Percentiles rank a stretch among this genome's conserved stretches.
phyloP scores from a whole-genome alignment of 53 echinoderm and acorn worm genomes.

The Henricia sp. region DNA sequence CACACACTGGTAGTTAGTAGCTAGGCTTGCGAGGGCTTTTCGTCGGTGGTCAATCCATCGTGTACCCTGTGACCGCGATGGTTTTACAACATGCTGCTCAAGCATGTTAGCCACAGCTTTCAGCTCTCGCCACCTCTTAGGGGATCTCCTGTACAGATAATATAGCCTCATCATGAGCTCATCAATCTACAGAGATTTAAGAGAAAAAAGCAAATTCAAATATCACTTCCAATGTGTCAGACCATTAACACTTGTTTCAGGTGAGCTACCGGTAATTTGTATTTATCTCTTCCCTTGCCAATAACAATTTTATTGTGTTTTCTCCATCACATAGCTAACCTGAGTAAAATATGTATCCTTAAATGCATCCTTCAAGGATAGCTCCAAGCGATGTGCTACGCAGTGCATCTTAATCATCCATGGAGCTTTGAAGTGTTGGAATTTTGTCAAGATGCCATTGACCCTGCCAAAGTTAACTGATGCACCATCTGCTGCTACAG shows the following conservation, averaged over 20 bases:
- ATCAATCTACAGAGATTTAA: constrained; percentile 49
- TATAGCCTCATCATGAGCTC: constrained; percentile 63
- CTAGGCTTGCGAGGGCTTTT: constrained; percentile 55
- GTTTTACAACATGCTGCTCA: constrained; percentile 54
- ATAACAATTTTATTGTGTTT: too few relatives aligned
- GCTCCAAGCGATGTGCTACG: too few relatives aligned
- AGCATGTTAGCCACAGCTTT: constrained; percentile 56
- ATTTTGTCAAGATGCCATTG: constrained; percentile 40
- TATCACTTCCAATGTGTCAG: too few relatives aligned
- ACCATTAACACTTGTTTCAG: not conserved
- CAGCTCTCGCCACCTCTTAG: constrained; percentile 63
- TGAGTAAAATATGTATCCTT: constrained; percentile 55
- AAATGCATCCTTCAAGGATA: too few relatives aligned
- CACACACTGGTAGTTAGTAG: too few relatives aligned
- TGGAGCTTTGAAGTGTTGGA: constrained; percentile 24
- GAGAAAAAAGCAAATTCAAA: too few relatives aligned
- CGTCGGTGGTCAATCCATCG: constrained; percentile 64
- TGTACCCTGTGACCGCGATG: constrained; percentile 65
- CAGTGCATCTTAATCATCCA: constrained; percentile 68
- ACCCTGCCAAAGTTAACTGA: constrained; percentile 60
- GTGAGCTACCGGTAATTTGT: not conserved
- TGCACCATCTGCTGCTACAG: constrained; percentile 68
- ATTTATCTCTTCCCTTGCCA: too few relatives aligned
- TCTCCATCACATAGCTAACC: constrained; percentile 20
- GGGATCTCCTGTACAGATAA: constrained; percentile 60